Conservation (phyloP, 2,797 vertebrate genomes). For the Epinephelus coioides region DNA sequence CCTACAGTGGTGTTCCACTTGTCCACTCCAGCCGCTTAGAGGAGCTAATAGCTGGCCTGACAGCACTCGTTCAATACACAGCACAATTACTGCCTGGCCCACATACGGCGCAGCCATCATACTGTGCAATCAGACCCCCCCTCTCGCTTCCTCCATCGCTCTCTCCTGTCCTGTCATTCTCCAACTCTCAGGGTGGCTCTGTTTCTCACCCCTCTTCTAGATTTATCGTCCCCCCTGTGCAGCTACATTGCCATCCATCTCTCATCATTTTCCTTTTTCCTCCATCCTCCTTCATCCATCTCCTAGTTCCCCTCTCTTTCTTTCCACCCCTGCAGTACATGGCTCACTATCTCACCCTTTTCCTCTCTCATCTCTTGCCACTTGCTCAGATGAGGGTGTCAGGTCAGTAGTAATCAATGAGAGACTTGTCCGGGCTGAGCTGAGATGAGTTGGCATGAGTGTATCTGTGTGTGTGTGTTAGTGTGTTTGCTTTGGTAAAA, state of each 20-base stretch:
- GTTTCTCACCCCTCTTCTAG: conserved; percentile 34
- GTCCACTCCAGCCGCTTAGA: conserved; percentile 54
- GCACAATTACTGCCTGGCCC: conserved; percentile 66
- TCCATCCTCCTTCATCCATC: conserved; percentile 29
- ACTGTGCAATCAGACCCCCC: conserved; percentile 57
- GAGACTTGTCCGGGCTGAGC: conserved; percentile 55
- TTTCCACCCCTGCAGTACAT: conserved; percentile 16
- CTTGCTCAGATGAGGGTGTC: conserved; percentile 66
- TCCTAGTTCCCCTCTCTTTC: neutral
- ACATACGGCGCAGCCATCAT: conserved; percentile 44
- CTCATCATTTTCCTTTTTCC: conserved; percentile 36
- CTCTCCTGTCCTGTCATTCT: conserved; percentile 51
- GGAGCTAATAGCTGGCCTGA: conserved; percentile 69
- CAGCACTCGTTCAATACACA: conserved; percentile 66
- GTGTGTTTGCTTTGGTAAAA: neutral
- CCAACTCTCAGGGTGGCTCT: conserved; percentile 41
- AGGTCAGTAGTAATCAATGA: conserved; percentile 70
- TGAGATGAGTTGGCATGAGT: conserved; percentile 24
- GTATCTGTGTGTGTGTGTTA: neutral
- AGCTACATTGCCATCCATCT: conserved; percentile 42
- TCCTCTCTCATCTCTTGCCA: conserved; percentile 47
- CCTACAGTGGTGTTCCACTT: conserved; percentile 39
- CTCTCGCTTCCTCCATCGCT: conserved; percentile 27
- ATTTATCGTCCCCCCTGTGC: conserved; percentile 27
- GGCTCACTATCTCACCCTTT: conserved; percentile 37